Evolutionary conservation across 2,113 vertebrate species (phyloP).

Genomic region (Tychaedon coryphoeus): DNA sequence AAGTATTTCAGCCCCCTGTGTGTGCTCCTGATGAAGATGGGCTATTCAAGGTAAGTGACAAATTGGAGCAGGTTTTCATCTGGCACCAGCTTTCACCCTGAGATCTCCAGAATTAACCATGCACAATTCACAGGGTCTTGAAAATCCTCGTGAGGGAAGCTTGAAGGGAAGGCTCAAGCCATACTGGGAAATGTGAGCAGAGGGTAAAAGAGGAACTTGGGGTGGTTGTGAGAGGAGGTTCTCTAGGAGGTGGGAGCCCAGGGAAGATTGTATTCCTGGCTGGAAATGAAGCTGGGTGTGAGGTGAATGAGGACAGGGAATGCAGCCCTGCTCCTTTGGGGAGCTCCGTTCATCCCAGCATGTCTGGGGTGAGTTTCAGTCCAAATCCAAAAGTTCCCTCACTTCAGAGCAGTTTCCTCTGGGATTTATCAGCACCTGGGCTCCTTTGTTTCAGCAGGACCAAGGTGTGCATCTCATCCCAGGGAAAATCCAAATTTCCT

Average conservation of each 20-base stretch:
- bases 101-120: not conserved
- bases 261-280: not conserved
- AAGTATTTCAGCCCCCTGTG: not conserved
- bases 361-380: not conserved
- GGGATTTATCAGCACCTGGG: not conserved
- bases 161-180: not conserved
- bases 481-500: not conserved
- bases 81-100: not conserved
- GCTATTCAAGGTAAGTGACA: not conserved
- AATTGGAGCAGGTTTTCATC: not conserved
- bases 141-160: not conserved
- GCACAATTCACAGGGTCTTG: not conserved
- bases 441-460: not conserved
- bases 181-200: not conserved
- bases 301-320: not conserved
- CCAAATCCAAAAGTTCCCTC: not conserved
- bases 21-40: not conserved
- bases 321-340: not conserved
- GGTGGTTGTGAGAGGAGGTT: not conserved
- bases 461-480: not conserved
- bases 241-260: not conserved
- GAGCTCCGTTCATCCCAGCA: fast-evolving
- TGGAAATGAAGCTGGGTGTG: not conserved
- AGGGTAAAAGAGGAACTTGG: not conserved
- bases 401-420: not conserved